These are phyloP conservation scores for Pseudochaenichthys georgianus DNA, from an alignment of 2,797 vertebrate genomes.

Conservation along the genomic window DNA sequence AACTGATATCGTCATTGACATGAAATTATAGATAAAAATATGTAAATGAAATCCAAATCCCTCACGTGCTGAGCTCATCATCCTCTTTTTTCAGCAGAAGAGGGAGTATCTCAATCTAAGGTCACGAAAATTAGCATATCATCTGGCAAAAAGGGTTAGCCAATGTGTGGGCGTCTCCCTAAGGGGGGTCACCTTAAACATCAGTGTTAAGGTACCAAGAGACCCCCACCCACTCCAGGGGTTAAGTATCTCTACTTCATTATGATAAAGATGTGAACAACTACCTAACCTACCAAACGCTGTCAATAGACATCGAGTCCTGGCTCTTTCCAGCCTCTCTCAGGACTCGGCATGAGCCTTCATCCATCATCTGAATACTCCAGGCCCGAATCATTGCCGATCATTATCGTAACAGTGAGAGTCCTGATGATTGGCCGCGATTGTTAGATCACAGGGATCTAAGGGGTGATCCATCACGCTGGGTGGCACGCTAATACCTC, in stretches of 20 bases:
- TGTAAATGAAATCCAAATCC: constrained; percentile 37
- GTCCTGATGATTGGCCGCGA: constrained; percentile 79
- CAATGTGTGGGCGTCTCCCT: constrained; percentile 82
- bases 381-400: constrained; percentile 84
- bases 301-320: constrained; percentile 76
- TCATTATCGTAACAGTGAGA: constrained; percentile 84
- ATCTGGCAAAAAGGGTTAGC: constrained; percentile 83
- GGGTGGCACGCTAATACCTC: constrained; percentile 83
- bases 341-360: constrained; percentile 71
- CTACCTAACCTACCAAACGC: constrained; percentile 67
- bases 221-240: constrained; percentile 73
- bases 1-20: constrained; percentile 16
- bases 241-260: constrained; percentile 88
- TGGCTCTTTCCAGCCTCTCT: constrained; percentile 62
- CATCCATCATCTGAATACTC: constrained; percentile 88
- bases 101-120: constrained; percentile 80
- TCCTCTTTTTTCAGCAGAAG: constrained; percentile 56
- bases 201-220: constrained; percentile 76
- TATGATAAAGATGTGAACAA: constrained; percentile 87
- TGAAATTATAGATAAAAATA: constrained; percentile 33
- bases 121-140: constrained; percentile 87
- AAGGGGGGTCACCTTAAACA: constrained; percentile 84
- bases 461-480: constrained; percentile 85
- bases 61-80: constrained; percentile 60
- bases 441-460: constrained; percentile 80